Conservation (phyloP, 2,888 invertebrate genomes). For the Dysmachus trigonus region DNA sequence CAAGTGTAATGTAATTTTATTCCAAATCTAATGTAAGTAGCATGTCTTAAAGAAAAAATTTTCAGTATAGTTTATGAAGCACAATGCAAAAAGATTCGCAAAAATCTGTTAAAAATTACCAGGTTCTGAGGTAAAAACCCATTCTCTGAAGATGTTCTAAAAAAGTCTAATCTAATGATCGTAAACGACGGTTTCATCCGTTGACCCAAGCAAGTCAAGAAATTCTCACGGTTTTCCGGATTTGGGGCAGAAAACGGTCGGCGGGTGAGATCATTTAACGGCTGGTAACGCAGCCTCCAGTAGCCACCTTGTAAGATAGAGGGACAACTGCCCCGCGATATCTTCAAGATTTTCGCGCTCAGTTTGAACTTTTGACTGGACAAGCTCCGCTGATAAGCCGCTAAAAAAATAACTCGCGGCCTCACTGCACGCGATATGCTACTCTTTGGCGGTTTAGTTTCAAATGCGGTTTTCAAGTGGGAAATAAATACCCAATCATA, state of each 20-base stretch:
- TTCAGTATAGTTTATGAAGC: too few relatives aligned
- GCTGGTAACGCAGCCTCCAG: background rate
- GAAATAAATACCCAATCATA: background rate
- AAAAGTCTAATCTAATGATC: background rate
- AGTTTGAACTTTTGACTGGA: background rate
- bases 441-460: background rate
- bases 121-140: background rate
- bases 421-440: background rate
- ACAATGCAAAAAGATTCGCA: too few relatives aligned
- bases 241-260: background rate
- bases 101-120: too few relatives aligned
- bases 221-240: background rate
- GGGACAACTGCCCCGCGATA: background rate
- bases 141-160: background rate
- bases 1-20: too few relatives aligned
- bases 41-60: too few relatives aligned
- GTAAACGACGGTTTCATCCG: background rate
- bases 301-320: background rate
- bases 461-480: background rate
- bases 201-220: background rate
- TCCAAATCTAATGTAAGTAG: too few relatives aligned
- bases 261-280: background rate
- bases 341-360: background rate
- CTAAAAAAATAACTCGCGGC: background rate
- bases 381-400: background rate